A percentile compares a stretch with the other conserved stretches of the same genome.
Evolutionary conservation across 2,888 invertebrate genomes (phyloP).

Genomic region (Pristionchus mayeri): DNA sequence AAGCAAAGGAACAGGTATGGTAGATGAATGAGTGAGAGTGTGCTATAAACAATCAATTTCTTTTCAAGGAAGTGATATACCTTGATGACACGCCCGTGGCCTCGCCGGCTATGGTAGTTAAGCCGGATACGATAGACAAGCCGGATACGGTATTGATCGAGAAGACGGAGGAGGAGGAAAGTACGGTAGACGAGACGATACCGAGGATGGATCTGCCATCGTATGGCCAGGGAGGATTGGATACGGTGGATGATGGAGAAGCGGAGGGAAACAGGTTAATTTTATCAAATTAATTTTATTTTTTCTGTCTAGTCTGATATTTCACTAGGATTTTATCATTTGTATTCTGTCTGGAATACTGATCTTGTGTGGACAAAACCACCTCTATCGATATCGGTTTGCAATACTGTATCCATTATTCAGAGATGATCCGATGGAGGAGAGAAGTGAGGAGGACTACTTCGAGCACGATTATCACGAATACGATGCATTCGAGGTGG

Average conservation of each 20-base stretch:
- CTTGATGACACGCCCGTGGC: constrained; percentile 31
- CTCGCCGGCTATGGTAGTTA: constrained; percentile 9
- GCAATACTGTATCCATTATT: neutral
- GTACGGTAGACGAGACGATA: constrained; percentile 27
- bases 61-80: constrained; percentile 28
- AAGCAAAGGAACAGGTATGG: constrained; percentile 2
- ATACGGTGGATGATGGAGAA: neutral
- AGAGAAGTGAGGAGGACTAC: neutral
- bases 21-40: neutral
- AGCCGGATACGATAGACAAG: neutral
- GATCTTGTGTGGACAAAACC: too few species aligned
- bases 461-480: neutral
- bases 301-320: neutral
- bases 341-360: too few species aligned
- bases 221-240: constrained; percentile 43
- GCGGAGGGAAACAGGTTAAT: neutral
- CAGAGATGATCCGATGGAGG: constrained; percentile 19
- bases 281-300: too few species aligned
- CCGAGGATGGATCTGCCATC: neutral
- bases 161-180: constrained; percentile 38
- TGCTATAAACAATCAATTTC: neutral
- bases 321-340: neutral
- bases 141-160: neutral
- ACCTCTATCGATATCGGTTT: neutral
- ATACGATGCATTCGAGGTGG: neutral